phyloP scores from a whole-genome alignment of 2,113 vertebrate genomes.

The Oreotrochilus melanogaster region DNA sequence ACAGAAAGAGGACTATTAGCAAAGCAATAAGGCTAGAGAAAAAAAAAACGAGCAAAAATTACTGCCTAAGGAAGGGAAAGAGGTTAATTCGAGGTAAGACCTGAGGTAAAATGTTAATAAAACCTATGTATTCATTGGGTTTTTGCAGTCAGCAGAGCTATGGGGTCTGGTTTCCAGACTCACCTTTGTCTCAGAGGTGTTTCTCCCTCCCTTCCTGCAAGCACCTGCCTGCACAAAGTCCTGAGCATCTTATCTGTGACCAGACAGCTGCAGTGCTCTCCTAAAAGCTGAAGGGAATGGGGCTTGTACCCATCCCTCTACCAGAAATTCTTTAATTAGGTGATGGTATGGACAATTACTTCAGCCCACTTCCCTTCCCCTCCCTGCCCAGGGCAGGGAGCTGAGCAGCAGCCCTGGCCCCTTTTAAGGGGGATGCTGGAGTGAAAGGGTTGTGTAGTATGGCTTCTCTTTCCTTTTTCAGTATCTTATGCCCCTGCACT shows the following conservation, averaged over 20 bases:
- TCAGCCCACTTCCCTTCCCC: background rate
- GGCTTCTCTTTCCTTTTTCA: background rate
- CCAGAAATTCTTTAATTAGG: slow-evolving; percentile 7
- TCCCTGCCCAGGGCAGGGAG: background rate
- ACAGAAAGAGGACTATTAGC: background rate
- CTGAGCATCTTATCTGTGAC: background rate
- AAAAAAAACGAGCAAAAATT: background rate
- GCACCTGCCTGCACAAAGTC: background rate
- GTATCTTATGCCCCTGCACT: fast-evolving
- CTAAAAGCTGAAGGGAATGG: background rate
- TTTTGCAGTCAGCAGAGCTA: background rate
- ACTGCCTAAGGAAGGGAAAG: background rate
- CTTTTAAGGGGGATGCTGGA: background rate
- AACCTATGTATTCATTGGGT: background rate
- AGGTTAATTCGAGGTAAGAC: background rate
- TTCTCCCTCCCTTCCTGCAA: background rate
- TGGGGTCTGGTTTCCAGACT: background rate
- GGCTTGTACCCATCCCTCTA: background rate
- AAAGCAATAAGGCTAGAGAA: background rate
- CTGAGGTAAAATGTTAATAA: background rate
- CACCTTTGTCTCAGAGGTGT: background rate
- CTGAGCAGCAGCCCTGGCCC: background rate
- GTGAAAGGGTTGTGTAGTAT: no score
- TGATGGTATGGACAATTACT: background rate
- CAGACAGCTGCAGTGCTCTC: background rate